A percentile compares a stretch with the other conserved stretches of the same genome.
Conservation (phyloP, 1,140 invertebrate genomes). For the Nasonia giraulti region DNA sequence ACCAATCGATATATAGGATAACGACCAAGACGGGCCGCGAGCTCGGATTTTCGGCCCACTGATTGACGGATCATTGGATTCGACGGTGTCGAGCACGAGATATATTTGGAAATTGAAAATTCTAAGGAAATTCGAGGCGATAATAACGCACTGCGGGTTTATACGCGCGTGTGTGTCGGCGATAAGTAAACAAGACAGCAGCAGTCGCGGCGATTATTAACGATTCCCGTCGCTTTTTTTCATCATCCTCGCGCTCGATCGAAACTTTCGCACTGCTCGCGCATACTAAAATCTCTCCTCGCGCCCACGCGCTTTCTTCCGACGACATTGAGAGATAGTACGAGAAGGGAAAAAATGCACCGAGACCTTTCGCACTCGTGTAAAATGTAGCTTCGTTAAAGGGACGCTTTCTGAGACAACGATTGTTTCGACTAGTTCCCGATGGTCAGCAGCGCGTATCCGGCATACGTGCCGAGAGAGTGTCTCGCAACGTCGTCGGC, state of each 20-base stretch:
- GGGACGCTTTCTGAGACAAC: neutral
- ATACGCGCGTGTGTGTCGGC: no score
- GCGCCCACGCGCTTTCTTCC: neutral
- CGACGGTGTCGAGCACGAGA: no score
- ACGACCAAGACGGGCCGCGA: neutral
- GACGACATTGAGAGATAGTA: neutral
- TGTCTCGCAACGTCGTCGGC: neutral
- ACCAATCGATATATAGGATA: constrained; percentile 36
- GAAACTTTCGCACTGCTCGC: neutral
- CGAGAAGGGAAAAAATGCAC: no score
- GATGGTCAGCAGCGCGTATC: neutral
- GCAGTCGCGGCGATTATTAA: no score
- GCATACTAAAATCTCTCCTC: neutral
- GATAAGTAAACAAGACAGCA: no score
- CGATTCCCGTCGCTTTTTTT: neutral
- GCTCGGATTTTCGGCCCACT: no score
- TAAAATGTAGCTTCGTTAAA: neutral
- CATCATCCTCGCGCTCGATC: neutral
- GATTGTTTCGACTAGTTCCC: neutral
- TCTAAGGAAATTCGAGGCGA: no score
- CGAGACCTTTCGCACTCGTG: no score
- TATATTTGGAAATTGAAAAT: no score
- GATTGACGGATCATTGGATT: no score
- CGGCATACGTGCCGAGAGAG: neutral
- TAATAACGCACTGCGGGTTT: no score